These are phyloP conservation scores for Antheraea yamamai DNA, from an alignment of 2,888 invertebrate genomes.

Conservation along the genomic window DNA sequence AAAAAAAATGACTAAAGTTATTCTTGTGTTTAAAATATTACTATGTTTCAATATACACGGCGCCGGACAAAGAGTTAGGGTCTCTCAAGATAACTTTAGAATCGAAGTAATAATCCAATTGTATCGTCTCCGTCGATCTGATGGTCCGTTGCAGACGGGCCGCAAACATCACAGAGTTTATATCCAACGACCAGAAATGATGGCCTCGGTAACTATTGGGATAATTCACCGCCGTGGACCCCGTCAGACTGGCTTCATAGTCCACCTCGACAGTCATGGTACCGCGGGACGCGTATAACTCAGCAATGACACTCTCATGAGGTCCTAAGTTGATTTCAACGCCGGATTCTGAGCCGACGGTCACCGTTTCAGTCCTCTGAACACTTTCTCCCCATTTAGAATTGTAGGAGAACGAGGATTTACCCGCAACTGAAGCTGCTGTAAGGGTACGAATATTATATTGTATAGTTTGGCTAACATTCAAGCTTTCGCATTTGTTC, in stretches of 20 bases:
- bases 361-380: constrained; percentile 13
- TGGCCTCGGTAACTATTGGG: constrained; percentile 25
- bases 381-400: constrained; percentile 22
- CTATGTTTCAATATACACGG: neutral
- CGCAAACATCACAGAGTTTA: constrained; percentile 23
- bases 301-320: constrained; percentile 20
- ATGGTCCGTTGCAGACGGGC: constrained; percentile 16
- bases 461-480: constrained; percentile 20
- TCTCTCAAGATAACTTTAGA: constrained; percentile 24
- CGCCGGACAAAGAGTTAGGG: neutral
- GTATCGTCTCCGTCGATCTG: constrained; percentile 27
- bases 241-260: constrained; percentile 31
- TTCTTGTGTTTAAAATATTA: neutral
- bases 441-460: neutral
- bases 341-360: constrained; percentile 18
- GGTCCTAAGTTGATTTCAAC: constrained; percentile 23
- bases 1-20: neutral
- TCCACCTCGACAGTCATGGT: constrained; percentile 29
- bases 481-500: constrained; percentile 31
- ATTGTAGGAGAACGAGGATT: constrained; percentile 15
- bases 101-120: constrained; percentile 29
- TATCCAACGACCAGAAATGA: constrained; percentile 36
- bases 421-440: neutral
- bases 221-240: constrained; percentile 34
- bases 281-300: constrained; percentile 22